Evolutionary conservation across 2,888 invertebrate species (phyloP).

Genomic region (Napeogenes inachia): DNA sequence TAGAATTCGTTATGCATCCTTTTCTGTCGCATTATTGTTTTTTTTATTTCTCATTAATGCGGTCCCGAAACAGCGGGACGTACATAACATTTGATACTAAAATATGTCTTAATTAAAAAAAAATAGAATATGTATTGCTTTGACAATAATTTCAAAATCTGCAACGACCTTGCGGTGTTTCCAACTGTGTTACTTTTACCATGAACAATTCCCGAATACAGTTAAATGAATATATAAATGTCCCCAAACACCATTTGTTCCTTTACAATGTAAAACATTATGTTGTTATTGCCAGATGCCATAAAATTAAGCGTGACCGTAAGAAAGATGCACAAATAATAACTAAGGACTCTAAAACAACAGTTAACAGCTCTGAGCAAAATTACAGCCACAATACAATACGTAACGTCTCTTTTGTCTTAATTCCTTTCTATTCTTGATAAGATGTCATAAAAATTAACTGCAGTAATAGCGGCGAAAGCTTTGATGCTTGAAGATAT

Average conservation of each 20-base stretch:
- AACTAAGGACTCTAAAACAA: conserved; percentile 50
- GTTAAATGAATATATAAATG: conserved; percentile 42
- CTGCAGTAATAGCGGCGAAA: conserved; percentile 65
- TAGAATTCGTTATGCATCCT: conserved; percentile 24
- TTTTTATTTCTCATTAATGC: conserved; percentile 44
- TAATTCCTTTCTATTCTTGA: conserved; percentile 59
- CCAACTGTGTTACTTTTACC: conserved; percentile 31
- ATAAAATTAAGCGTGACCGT: conserved; percentile 42
- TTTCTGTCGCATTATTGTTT: conserved; percentile 11
- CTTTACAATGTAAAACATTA: conserved; percentile 43
- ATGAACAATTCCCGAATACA: conserved; percentile 35
- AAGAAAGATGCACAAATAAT: conserved; percentile 42
- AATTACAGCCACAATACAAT: conserved; percentile 52
- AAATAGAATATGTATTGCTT: conserved; percentile 14
- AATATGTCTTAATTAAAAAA: not conserved
- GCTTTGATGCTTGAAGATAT: conserved; percentile 68
- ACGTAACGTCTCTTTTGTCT: conserved; percentile 62
- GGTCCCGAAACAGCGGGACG: conserved; percentile 60
- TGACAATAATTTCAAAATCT: conserved; percentile 7
- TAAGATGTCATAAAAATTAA: conserved; percentile 71
- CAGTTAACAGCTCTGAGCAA: conserved; percentile 34
- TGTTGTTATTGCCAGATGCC: conserved; percentile 40
- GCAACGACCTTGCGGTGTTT: conserved; percentile 32
- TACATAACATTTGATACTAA: conserved; percentile 23
- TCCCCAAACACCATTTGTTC: conserved; percentile 51